These are phyloP conservation scores for Notarius lentiginosus DNA, from an alignment of 2,113 vertebrate genomes.

Conservation along the genomic window DNA sequence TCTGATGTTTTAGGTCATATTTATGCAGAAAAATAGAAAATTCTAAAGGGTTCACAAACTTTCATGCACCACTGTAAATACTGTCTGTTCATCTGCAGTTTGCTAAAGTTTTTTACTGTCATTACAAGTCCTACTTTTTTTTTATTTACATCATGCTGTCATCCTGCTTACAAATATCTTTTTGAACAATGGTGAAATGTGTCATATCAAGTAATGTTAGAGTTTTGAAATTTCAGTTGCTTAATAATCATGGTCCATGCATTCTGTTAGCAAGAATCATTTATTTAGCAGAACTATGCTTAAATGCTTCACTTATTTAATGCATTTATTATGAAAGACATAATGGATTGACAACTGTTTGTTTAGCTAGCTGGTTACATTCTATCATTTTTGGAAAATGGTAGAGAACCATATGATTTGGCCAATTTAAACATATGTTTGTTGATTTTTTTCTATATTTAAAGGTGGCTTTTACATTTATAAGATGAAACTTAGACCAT, in stretches of 20 bases:
- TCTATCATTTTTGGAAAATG: slow-evolving; percentile 54
- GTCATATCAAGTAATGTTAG: slow-evolving; percentile 60
- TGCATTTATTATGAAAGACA: slow-evolving; percentile 74
- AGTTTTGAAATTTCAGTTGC: slow-evolving; percentile 61
- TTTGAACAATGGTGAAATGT: slow-evolving; percentile 61
- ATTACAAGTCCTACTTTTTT: slow-evolving; percentile 22
- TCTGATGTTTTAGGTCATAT: too few relatives aligned
- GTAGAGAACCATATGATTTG: slow-evolving; percentile 47
- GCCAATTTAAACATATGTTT: slow-evolving; percentile 31
- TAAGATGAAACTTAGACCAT: slow-evolving; percentile 58
- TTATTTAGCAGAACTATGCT: slow-evolving; percentile 68
- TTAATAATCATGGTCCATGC: slow-evolving; percentile 50
- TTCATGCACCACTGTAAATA: too few relatives aligned
- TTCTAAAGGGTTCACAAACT: too few relatives aligned
- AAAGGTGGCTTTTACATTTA: slow-evolving; percentile 42
- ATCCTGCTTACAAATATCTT: slow-evolving; percentile 62
- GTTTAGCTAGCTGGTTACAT: slow-evolving; percentile 66
- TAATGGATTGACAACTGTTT: slow-evolving; percentile 67
- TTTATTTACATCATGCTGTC: slow-evolving; percentile 56
- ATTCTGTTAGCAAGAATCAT: slow-evolving; percentile 77
- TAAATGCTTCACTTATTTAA: slow-evolving; percentile 73
- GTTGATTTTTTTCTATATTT: slow-evolving; percentile 10
- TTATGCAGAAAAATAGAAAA: too few relatives aligned
- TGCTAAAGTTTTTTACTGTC: too few relatives aligned
- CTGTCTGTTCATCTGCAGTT: too few relatives aligned